These are phyloP conservation scores for Tympanuchus pallidicinctus DNA, from an alignment of 2,113 vertebrate species.

Conservation along the genomic window DNA sequence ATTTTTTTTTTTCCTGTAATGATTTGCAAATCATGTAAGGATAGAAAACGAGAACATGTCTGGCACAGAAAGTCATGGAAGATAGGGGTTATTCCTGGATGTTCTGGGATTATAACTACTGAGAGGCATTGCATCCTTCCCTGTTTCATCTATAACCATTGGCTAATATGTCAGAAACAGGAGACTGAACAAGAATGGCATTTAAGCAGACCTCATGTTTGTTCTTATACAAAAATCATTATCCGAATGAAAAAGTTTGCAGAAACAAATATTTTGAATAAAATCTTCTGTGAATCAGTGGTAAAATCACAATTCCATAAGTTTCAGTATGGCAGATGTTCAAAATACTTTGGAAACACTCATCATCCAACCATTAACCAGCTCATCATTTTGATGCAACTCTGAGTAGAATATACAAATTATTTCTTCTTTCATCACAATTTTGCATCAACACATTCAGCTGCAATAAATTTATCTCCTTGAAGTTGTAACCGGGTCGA, in stretches of 20 bases:
- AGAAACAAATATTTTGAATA: not conserved
- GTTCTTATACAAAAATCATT: not conserved
- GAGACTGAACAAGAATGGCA: not conserved
- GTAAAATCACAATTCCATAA: not conserved
- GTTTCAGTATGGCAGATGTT: not conserved
- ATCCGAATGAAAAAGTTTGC: not conserved
- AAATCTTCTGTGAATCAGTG: rapidly evolving
- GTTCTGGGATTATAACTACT: not conserved
- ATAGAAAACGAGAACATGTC: not conserved
- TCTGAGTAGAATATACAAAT: not conserved
- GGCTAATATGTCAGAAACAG: not conserved
- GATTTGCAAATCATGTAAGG: not conserved
- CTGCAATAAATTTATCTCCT: not conserved
- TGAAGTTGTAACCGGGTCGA: not conserved
- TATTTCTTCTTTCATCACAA: not conserved
- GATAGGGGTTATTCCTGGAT: not conserved
- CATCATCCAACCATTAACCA: not conserved
- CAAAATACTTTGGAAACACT: not conserved
- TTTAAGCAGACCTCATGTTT: not conserved
- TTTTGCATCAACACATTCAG: not conserved
- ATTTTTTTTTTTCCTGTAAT: not conserved
- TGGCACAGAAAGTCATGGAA: not conserved
- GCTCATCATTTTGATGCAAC: not conserved
- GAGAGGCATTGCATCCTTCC: not conserved
- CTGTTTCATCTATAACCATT: not conserved